Evolutionary conservation across 2,888 invertebrate species (phyloP), one percentile per base, ranked within the genome.

Genomic region (Platycheirus albimanus): DNA sequence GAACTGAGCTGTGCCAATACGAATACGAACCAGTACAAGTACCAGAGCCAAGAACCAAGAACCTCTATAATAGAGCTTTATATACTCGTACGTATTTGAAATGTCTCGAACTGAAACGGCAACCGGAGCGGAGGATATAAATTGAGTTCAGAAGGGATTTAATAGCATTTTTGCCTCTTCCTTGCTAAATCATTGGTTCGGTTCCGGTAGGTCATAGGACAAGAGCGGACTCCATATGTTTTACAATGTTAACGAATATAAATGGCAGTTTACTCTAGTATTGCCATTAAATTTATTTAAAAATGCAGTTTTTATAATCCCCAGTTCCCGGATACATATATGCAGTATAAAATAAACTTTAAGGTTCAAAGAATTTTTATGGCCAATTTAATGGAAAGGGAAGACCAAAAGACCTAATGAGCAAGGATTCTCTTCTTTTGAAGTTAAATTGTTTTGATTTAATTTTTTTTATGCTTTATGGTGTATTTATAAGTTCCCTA

Each of bases 81-180:
- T n/a, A n/a, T n/a, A n/a, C n/a, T n/a, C n/a, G n/a, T 28, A 19
- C 19, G 33, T 51, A 38, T 33, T 70, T 15, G 15, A 58, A 78
- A 58, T 71, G 63, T 58, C 61, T 45, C 28, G 36, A 49, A 15
- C 49, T 38, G 41, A 38, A 49, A 33, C 69, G 54, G 38, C 28
- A 52, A 38, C 54, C 49, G 41, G 47, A 71, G 63, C 11, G 64
- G 47, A 88, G 88, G 88, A 89, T 89, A 88, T 87, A 87, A 89
- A 88, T 88, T 88, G 86, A 87, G 88, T 88, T 89, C 89, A 87
- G 86, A 87, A 87, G 88, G 88, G 88, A 88, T 88, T 88, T 88
- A 89, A 89, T 89, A 88, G 88, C 86, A 86, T 85, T 67, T 45
- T 49, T 15, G 43, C 38, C 41, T 28, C 28, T 38, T 41, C 15